Percentiles rank a stretch among this genome's conserved stretches.
These are phyloP conservation scores for Erethizon dorsatum DNA, from an alignment of 2,797 vertebrate species.

Conservation along the genomic window DNA sequence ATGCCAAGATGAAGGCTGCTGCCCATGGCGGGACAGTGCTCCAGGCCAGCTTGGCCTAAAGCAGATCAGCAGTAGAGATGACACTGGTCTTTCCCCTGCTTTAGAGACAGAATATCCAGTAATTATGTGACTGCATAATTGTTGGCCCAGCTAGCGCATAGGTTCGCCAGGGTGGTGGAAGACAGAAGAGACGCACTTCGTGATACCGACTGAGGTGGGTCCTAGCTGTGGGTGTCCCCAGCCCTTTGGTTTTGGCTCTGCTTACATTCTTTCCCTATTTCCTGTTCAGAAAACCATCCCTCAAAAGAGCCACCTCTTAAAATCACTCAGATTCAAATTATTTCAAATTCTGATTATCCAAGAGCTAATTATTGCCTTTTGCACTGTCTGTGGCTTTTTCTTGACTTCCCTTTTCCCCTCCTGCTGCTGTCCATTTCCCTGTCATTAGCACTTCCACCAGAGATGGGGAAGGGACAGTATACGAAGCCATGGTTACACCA, in stretches of 20 bases:
- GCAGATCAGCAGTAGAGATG: conserved; percentile 40
- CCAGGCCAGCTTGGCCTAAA: conserved; percentile 50
- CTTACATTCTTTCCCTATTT: not conserved
- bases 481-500: not conserved
- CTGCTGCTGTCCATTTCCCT: conserved; percentile 71
- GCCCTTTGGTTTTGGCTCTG: not conserved
- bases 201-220: not conserved
- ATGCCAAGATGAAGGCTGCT: conserved; percentile 73
- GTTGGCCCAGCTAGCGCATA: not conserved
- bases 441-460: conserved; percentile 76
- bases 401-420: conserved; percentile 4
- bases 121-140: not conserved
- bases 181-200: not conserved
- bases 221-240: not conserved
- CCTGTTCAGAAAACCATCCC: conserved; percentile 16
- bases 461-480: not conserved
- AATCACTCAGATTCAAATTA: conserved; percentile 29
- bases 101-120: conserved; percentile 36
- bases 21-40: not conserved
- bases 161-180: not conserved
- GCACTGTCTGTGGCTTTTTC: not conserved
- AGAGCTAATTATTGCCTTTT: conserved; percentile 76
- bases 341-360: conserved; percentile 51
- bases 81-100: conserved; percentile 3
- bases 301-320: conserved; percentile 10